Evolutionary conservation across 2,797 vertebrate species (phyloP), one percentile per base, ranked within the genome.

Genomic region (Cheirogaleus major): DNA sequence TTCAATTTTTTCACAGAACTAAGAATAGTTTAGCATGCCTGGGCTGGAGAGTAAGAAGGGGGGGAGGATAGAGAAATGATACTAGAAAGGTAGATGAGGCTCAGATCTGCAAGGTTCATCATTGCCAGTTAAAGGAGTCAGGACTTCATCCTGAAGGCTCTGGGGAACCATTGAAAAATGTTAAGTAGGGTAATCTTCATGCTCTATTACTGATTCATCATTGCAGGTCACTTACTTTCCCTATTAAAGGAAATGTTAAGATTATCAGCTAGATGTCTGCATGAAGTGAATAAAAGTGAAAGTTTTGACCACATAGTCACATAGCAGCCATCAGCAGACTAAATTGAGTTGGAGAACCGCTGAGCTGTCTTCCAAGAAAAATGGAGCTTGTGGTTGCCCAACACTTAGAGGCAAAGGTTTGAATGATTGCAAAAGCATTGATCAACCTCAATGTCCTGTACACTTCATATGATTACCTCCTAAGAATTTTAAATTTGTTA

Each of bases 161-260:
- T 84, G 7, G 80, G 78, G 84, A 97, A 75, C 32, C 12, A 75
- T 0, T 79, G 84, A 89, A 88, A 72, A 90, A 89, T 80, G 76
- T 85, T 86, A 96, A 96, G 61, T 61, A 63, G 81, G 82, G 23
- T 73, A 82, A 45, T 97, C 76, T 65, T 94, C 91, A 89, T 43
- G 43, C 48, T 92, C 70, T 80, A 93, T 87, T 87, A 85, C 63
- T 38, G 52, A 92, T 88, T 90, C 43, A 89, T 86, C 70, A 30
- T 89, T 76, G 48, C 76, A 45, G 55, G 25, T 73, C 80, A 95
- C 55, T 61, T 93, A 78, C 55, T 87, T 96, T 91, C 63, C 67
- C 55, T 85, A 13, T 92, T 93, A 92, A 92, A 92, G 93, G 67
- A 90, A 91, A 78, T 96, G 69, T 96, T 96, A 89, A 89, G 76